A percentile compares a stretch with the other conserved stretches of the same genome.
These are phyloP conservation scores for Abrostola tripartita DNA, from an alignment of 2,888 invertebrate species.

Conservation along the genomic window DNA sequence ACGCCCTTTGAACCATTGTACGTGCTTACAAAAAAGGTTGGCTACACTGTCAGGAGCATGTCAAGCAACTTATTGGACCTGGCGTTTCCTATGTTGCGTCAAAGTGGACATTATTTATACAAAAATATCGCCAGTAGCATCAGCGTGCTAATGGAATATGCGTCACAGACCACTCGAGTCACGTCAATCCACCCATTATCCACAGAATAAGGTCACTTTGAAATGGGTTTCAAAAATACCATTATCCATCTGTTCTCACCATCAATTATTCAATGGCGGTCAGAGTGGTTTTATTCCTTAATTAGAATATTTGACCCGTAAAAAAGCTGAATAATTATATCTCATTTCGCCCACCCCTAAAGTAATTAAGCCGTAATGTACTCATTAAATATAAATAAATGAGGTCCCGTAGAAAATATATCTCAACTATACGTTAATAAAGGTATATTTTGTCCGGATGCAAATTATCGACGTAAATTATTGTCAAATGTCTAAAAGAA, in stretches of 20 bases:
- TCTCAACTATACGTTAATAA: conserved; percentile 64
- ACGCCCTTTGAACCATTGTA: conserved; percentile 34
- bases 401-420: conserved; percentile 52
- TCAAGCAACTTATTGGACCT: conserved; percentile 33
- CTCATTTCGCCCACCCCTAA: conserved; percentile 37
- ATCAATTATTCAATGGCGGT: conserved; percentile 76
- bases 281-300: conserved; percentile 57
- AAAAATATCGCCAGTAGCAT: conserved; percentile 46
- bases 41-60: conserved; percentile 26
- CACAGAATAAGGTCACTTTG: conserved; percentile 67
- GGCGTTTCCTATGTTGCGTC: conserved; percentile 19
- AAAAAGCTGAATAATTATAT: conserved; percentile 41
- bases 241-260: conserved; percentile 68
- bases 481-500: conserved; percentile 82
- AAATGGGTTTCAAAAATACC: conserved; percentile 72
- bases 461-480: conserved; percentile 81
- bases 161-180: conserved; percentile 51
- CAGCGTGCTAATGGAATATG: conserved; percentile 54
- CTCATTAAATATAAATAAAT: conserved; percentile 53
- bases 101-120: conserved; percentile 59
- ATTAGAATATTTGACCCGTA: conserved; percentile 21
- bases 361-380: conserved; percentile 57
- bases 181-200: conserved; percentile 52
- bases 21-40: conserved; percentile 48
- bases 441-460: conserved; percentile 69